Evolutionary conservation across 2,888 invertebrate genomes (phyloP).

Genomic region (Phortica okadai): DNA sequence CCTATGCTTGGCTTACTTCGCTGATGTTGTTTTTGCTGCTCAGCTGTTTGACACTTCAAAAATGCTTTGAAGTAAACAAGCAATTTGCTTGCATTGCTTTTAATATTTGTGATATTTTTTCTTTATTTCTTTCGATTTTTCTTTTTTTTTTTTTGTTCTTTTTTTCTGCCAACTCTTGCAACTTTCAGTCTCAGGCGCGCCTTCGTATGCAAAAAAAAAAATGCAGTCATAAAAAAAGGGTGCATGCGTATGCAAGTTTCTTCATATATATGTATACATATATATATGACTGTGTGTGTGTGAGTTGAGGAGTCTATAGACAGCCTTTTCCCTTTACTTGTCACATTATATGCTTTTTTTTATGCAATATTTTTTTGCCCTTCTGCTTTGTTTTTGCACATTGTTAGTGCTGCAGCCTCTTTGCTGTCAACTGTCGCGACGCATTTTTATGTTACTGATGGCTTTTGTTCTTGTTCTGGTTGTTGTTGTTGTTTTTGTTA

Average conservation of each 20-base stretch:
- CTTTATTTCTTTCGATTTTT: neutral
- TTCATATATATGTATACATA: no score
- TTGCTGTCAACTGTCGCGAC: conserved; percentile 67
- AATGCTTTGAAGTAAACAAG: conserved; percentile 68
- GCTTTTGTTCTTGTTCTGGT: conserved; percentile 35
- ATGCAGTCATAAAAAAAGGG: no score
- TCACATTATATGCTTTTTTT: neutral
- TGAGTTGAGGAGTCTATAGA: neutral
- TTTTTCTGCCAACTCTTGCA: no score
- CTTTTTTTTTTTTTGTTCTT: neutral
- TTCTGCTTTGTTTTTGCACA: neutral
- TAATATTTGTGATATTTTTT: conserved; percentile 10
- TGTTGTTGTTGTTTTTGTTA: conserved; percentile 51
- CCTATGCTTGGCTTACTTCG: conserved; percentile 55
- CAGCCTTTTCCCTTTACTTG: neutral
- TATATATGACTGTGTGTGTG: neutral
- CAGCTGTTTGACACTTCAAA: conserved; percentile 28
- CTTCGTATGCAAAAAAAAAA: no score
- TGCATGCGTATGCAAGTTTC: no score
- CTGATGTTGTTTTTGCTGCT: conserved; percentile 34
- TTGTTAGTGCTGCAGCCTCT: conserved; percentile 44
- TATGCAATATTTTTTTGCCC: neutral
- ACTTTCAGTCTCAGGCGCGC: no score
- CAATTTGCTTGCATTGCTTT: conserved; percentile 53
- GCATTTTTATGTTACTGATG: conserved; percentile 49